Base-by-base conservation (phyloP, 2,113 vertebrate genomes). In the Coptodon rendalli region DNA sequence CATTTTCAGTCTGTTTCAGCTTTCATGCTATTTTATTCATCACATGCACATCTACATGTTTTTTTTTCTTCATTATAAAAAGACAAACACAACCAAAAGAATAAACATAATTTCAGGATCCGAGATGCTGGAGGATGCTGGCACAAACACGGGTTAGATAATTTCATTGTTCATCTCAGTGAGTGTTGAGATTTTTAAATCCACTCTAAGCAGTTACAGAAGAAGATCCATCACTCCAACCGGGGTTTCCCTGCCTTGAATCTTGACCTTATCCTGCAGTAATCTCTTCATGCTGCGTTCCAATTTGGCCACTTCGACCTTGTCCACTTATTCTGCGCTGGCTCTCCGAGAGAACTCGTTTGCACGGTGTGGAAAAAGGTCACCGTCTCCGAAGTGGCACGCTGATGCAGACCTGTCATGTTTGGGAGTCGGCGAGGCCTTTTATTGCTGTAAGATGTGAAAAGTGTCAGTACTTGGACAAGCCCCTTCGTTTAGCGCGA, bases 1-100 rank as follows among this genome's bases (percentile, higher is more conserved):
- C 50, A 53, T 81, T 66, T 80, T 56, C 90, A 2, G 40, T 89
- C 56, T 24, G 80, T 89, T 83, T 85, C 68, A 81, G 71, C 52
- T 82, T 40, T 57, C 81, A 13, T 66, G 40, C 81, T 73, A 86
- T 81, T 90, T 89, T 78, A 68, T 90, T 87, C 81, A 87, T 91
- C 16, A 9, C 54, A 81, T 40, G 71, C n/a, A 13, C 71, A 84
- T 80, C 83, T 85, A 57, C 59, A 84, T 71, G 16, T 73, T 45
- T 6, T 36, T 48, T 45, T 45, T 10, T 16, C 3, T 43, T 86
- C 56, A 76, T 86, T 71, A 68, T 40, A 83, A 53, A 87, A 86
- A 63, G n/a, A 66, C 66, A 86, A 89, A 89, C 66, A 66, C 34
- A 22, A 27, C 36, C 34, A 82, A 34, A 81, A 27, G 43, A 57